Evolutionary conservation across 2,113 vertebrate species (phyloP).

Genomic region (Cyprinodon tularosa): DNA sequence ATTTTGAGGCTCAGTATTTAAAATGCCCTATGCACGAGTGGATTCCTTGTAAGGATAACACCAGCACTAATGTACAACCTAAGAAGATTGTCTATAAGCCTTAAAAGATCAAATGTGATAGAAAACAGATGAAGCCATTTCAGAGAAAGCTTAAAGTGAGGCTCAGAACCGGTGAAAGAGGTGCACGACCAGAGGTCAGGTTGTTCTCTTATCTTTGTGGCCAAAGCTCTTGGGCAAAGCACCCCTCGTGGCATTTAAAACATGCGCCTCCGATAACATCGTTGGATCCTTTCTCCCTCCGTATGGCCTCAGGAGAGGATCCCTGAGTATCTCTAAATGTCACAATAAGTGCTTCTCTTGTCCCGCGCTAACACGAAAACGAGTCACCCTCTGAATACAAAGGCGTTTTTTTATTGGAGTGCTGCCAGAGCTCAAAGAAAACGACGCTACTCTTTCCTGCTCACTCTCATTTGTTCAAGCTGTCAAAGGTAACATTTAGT

Average conservation of each 20-base stretch:
- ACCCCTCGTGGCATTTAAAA: slow-evolving; percentile 70
- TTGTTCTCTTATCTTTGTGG: slow-evolving; percentile 62
- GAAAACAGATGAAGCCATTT: slow-evolving; percentile 63
- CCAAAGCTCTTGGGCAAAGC: slow-evolving; percentile 53
- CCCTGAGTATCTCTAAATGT: slow-evolving; percentile 72
- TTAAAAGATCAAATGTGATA: slow-evolving; percentile 62
- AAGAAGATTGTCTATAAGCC: slow-evolving; percentile 71
- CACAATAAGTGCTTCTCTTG: slow-evolving; percentile 76
- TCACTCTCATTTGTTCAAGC: slow-evolving; percentile 54
- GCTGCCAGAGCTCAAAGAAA: slow-evolving; percentile 51
- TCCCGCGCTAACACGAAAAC: slow-evolving; percentile 61
- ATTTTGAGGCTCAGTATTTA: slow-evolving; percentile 55
- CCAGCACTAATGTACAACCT: slow-evolving; percentile 63
- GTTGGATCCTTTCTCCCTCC: slow-evolving; percentile 48
- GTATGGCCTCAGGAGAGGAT: slow-evolving; percentile 61
- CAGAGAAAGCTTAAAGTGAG: slow-evolving; percentile 61
- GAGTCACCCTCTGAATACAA: slow-evolving; percentile 63
- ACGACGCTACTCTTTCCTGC: slow-evolving; percentile 34
- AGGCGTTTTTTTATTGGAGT: slow-evolving; percentile 49
- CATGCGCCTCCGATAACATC: slow-evolving; percentile 73
- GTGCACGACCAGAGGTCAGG: slow-evolving; percentile 48
- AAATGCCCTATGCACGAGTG: slow-evolving; percentile 51
- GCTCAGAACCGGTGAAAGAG: slow-evolving; percentile 43
- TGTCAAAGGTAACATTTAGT: slow-evolving; percentile 60
- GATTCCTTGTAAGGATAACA: slow-evolving; percentile 59